Evolutionary conservation across 2,797 vertebrate genomes (phyloP).

Genomic region (Microctenopoma stevenorrisi): DNA sequence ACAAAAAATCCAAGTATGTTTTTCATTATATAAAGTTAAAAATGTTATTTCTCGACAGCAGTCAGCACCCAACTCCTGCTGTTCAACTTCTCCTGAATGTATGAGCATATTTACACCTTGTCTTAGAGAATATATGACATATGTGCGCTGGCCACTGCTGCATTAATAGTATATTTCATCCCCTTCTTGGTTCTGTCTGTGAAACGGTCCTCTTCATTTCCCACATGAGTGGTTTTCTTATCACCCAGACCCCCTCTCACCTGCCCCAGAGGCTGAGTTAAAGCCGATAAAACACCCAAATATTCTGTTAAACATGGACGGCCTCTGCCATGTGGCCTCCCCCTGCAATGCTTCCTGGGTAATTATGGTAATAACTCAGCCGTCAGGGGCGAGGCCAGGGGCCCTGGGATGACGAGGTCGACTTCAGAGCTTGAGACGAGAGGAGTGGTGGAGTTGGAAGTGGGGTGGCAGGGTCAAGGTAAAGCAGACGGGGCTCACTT

Average conservation of each 20-base stretch:
- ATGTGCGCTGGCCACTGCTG: conserved; percentile 69
- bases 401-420: conserved; percentile 76
- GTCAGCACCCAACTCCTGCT: conserved; percentile 44
- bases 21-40: conserved; percentile 24
- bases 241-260: conserved; percentile 66
- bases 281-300: conserved; percentile 91
- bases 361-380: conserved; percentile 86
- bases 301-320: conserved; percentile 82
- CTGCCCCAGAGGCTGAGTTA: conserved; percentile 74
- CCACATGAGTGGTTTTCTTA: conserved; percentile 91
- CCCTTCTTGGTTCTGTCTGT: conserved; percentile 80
- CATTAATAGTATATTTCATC: conserved; percentile 79
- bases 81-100: conserved; percentile 63
- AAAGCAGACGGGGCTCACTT: conserved; percentile 43
- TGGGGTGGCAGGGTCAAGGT: conserved; percentile 63
- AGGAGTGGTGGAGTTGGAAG: conserved; percentile 39
- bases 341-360: conserved; percentile 79
- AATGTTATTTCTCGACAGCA: conserved; percentile 36
- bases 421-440: conserved; percentile 51
- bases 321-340: conserved; percentile 70
- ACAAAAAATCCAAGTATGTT: conserved; percentile 31
- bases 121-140: conserved; percentile 72
- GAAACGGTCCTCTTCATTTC: conserved; percentile 89
- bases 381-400: conserved; percentile 77
- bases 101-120: conserved; percentile 79